Conservation (phyloP, 2,888 invertebrate species). For the Acronicta leporina region DNA sequence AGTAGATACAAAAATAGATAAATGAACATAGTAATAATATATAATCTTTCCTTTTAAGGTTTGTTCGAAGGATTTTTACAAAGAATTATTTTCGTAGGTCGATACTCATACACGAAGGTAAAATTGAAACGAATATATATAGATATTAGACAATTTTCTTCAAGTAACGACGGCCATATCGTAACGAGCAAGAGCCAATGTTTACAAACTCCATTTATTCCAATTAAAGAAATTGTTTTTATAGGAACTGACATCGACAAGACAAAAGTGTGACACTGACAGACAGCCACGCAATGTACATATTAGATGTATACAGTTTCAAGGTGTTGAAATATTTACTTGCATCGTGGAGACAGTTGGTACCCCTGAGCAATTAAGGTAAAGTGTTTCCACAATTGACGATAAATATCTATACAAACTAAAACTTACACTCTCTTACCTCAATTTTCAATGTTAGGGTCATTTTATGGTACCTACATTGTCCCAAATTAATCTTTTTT, state of each 20-base stretch:
- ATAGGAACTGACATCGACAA: slow-evolving; percentile 36
- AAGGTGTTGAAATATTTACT: slow-evolving; percentile 6
- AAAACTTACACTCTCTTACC: neutral
- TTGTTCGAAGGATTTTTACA: too few species aligned
- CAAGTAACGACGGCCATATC: slow-evolving; percentile 27
- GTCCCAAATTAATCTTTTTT: slow-evolving; percentile 1
- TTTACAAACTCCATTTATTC: slow-evolving; percentile 58
- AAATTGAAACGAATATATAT: too few species aligned
- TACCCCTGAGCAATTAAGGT: too few species aligned
- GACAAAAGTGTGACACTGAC: slow-evolving; percentile 15
- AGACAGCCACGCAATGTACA: slow-evolving; percentile 16
- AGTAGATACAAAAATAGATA: too few species aligned
- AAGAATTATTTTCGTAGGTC: too few species aligned
- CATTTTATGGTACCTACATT: neutral
- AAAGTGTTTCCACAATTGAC: too few species aligned
- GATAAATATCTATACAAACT: too few species aligned
- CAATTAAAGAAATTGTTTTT: slow-evolving; percentile 69
- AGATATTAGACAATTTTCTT: slow-evolving; percentile 33
- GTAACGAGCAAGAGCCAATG: slow-evolving; percentile 48
- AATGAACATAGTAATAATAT: too few species aligned
- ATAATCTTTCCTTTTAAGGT: too few species aligned
- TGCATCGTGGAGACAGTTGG: too few species aligned
- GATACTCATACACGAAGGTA: too few species aligned
- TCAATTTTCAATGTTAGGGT: neutral
- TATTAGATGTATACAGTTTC: slow-evolving; percentile 15